These are phyloP conservation scores for Daboia siamensis DNA, from an alignment of 2,113 vertebrate species.

Conservation along the genomic window DNA sequence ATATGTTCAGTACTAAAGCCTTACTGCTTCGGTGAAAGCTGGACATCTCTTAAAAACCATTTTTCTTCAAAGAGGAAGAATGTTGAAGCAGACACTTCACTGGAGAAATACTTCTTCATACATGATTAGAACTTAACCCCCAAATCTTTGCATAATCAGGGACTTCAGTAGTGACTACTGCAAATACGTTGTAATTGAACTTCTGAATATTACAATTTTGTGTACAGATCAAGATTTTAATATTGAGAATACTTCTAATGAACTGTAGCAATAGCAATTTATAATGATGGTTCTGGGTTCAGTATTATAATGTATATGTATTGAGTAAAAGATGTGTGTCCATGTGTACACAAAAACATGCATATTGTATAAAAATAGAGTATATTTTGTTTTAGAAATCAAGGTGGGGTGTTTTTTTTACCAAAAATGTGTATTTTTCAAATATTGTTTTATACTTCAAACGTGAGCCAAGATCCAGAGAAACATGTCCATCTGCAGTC, in stretches of 20 bases:
- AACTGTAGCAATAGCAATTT: conserved; percentile 60
- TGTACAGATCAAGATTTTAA: conserved; percentile 57
- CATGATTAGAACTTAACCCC: conserved; percentile 43
- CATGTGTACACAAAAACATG: background rate
- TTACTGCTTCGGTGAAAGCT: conserved; percentile 64
- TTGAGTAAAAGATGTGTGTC: conserved; percentile 64
- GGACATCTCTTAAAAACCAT: conserved; percentile 29
- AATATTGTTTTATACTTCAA: conserved; percentile 52
- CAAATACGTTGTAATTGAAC: conserved; percentile 66
- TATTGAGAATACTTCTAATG: conserved; percentile 67
- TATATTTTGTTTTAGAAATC: conserved; percentile 73
- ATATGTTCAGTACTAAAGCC: conserved; percentile 86
- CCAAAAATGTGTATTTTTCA: conserved; percentile 67
- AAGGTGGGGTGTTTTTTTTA: conserved; percentile 59
- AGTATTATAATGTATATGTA: conserved; percentile 71
- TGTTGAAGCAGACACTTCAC: conserved; percentile 40
- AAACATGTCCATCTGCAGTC: background rate
- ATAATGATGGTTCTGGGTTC: conserved; percentile 66
- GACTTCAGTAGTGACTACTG: conserved; percentile 59
- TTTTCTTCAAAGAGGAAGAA: conserved; percentile 41
- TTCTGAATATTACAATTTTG: conserved; percentile 53
- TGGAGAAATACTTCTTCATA: conserved; percentile 47
- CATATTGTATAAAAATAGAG: conserved; percentile 69
- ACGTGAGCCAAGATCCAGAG: background rate
- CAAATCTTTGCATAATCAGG: conserved; percentile 52